Percentiles rank a stretch among this genome's conserved stretches.
Evolutionary conservation across 1,140 invertebrate genomes (phyloP).

Genomic region (Drosophila sp.): DNA sequence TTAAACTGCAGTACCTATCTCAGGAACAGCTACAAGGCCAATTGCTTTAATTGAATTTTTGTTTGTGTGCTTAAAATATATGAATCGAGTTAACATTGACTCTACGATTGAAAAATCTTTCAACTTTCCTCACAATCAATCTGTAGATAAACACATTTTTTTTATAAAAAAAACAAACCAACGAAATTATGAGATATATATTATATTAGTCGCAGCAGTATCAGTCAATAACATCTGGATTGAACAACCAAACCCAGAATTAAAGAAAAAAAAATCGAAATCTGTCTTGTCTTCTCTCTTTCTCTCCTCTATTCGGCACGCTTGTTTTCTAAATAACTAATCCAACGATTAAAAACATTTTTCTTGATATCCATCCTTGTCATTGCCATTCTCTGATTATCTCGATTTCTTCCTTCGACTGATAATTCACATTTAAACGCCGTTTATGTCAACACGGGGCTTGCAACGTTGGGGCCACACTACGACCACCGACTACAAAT

Average conservation of each 20-base stretch:
- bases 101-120: not conserved
- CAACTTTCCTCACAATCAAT: not conserved
- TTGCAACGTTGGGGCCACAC: conserved; percentile 12
- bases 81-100: conserved; percentile 12
- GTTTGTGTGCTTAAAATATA: not conserved
- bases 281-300: not conserved
- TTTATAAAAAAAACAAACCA: not conserved
- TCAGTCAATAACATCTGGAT: not conserved
- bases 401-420: not conserved
- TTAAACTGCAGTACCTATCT: too few relatives aligned
- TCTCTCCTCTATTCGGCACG: conserved; percentile 19
- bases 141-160: not conserved
- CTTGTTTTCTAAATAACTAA: conserved; percentile 12
- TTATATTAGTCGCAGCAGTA: conserved; percentile 3
- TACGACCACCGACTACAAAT: conserved; percentile 10
- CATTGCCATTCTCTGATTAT: not conserved
- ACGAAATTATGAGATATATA: conserved; percentile 2
- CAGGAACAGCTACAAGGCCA: too few relatives aligned
- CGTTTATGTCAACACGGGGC: conserved; percentile 27
- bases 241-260: not conserved
- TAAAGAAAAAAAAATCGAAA: not conserved
- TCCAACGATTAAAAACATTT: not conserved
- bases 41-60: too few relatives aligned
- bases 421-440: conserved; percentile 1
- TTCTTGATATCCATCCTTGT: too few relatives aligned